Base-by-base conservation (phyloP, 2,797 vertebrate genomes). In the Takifugu ocellatus region DNA sequence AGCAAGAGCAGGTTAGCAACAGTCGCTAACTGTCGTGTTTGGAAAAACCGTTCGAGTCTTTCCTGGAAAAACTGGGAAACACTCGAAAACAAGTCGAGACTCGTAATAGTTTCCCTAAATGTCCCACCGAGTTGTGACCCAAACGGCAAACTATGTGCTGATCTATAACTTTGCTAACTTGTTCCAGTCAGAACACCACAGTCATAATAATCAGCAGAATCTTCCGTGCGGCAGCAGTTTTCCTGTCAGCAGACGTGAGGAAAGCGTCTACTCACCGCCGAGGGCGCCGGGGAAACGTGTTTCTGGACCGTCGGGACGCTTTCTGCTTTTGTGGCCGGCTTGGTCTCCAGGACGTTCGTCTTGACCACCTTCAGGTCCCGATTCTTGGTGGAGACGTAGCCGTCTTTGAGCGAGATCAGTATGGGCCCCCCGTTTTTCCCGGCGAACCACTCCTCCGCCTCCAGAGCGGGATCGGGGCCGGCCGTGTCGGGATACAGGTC, bases 401-500 rank as follows among this genome's bases (percentile, higher is more conserved):
- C 96, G 0, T 97, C 92, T 85, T 96, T 98, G 72, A 99, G 89
- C 12, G 97, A 98, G 85, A 99, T 95, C 62, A 98, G 92, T 54
- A 98, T 83, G 0, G 96, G 97, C 3, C 96, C 93, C 0, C 94
- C 95, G 0, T 95, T 95, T 87, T 95, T 96, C 54, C 97, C 97
- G 1, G 94, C 93, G 42, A 97, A 96, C 97, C 97, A 99, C 51
- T 94, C 94, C 78, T 99, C 97, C 0, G 94, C 95, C 82, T 99
- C 97, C 82, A 99, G 85, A 0, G 95, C 87, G 0, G 94, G 94
- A 39, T 99, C 96, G 0, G 96, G 96, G n/a, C 96, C 96, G 0
- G 95, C 93, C 0, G 97, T 99, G 77, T 99, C 94, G 0, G 96
- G 97, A 59, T 98, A 99, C 59, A 99, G 88, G 81, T 99, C 97